Percentiles rank a stretch among this genome's conserved stretches.
These are phyloP conservation scores for Ahaetulla prasina DNA, from an alignment of 2,113 vertebrate genomes.

Conservation along the genomic window DNA sequence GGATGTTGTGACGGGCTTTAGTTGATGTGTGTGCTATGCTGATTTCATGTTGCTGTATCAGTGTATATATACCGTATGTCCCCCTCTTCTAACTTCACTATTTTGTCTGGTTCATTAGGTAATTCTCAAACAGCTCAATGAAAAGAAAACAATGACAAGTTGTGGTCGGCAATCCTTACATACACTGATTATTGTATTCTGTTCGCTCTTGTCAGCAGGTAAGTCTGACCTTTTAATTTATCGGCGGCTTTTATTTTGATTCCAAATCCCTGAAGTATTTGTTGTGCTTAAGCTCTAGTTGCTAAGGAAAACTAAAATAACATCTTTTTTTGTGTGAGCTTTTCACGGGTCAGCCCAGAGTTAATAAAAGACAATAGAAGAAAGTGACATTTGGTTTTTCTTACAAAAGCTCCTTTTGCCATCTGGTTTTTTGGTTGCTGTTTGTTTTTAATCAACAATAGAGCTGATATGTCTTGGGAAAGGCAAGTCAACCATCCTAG, in stretches of 20 bases:
- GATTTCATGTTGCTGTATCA: too few relatives aligned
- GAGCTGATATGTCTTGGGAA: neutral
- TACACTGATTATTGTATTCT: conserved; percentile 82
- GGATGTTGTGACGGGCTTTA: too few relatives aligned
- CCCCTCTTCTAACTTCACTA: neutral
- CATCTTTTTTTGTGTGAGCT: neutral
- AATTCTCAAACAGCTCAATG: conserved; percentile 73
- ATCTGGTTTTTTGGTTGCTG: neutral
- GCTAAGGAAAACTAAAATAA: neutral
- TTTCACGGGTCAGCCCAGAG: neutral
- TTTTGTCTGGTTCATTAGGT: conserved; percentile 59
- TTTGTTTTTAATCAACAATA: neutral
- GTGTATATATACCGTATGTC: neutral
- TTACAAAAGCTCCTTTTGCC: neutral
- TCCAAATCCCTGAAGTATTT: neutral
- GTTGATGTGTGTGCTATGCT: too few relatives aligned
- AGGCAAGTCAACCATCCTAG: too few relatives aligned
- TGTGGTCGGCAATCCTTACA: conserved; percentile 87
- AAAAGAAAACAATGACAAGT: conserved; percentile 92
- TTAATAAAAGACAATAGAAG: neutral
- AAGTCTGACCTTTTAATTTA: conserved; percentile 22
- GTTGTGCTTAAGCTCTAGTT: neutral
- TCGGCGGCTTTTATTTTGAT: neutral
- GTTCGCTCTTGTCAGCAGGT: conserved; percentile 89
- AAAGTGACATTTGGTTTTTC: neutral